Conservation (phyloP, 2,113 vertebrate genomes). For the Pyrgilauda ruficollis region DNA sequence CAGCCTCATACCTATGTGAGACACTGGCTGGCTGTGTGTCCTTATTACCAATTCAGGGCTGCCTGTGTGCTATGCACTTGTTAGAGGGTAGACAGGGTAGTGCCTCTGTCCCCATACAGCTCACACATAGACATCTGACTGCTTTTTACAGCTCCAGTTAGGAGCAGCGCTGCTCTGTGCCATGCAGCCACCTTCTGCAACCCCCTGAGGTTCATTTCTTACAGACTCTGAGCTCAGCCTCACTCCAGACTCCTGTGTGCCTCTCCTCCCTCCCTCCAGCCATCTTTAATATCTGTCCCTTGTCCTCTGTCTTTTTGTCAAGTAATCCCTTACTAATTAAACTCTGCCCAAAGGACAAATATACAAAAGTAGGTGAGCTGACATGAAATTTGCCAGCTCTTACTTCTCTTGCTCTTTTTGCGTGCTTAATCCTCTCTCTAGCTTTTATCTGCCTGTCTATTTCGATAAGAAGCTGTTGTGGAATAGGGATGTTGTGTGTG, state of each 20-base stretch:
- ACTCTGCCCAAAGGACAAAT: not conserved
- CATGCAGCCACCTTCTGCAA: not conserved
- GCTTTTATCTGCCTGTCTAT: not conserved
- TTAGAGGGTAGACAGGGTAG: not conserved
- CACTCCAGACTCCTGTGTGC: not conserved
- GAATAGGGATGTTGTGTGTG: not conserved
- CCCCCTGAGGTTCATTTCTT: not conserved
- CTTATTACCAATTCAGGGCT: not conserved
- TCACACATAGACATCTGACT: not conserved
- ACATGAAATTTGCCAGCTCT: not conserved
- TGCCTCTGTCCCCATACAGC: not conserved
- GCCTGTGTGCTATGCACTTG: not conserved
- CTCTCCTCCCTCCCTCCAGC: not conserved
- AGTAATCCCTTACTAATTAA: slow-evolving; percentile 23
- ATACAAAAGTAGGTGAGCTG: not conserved
- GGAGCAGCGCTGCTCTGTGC: not conserved
- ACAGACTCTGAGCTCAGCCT: not conserved
- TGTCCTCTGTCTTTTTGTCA: not conserved
- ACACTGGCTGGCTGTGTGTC: not conserved
- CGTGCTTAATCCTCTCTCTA: not conserved
- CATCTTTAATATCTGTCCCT: not conserved
- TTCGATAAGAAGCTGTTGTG: not conserved
- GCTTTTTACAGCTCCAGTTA: not conserved
- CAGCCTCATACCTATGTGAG: not conserved
- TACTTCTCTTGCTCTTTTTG: not conserved